A percentile compares a stretch with the other conserved stretches of the same genome.
These are phyloP conservation scores for Spodoptera litura DNA, from an alignment of 1,140 invertebrate species.

Conservation along the genomic window DNA sequence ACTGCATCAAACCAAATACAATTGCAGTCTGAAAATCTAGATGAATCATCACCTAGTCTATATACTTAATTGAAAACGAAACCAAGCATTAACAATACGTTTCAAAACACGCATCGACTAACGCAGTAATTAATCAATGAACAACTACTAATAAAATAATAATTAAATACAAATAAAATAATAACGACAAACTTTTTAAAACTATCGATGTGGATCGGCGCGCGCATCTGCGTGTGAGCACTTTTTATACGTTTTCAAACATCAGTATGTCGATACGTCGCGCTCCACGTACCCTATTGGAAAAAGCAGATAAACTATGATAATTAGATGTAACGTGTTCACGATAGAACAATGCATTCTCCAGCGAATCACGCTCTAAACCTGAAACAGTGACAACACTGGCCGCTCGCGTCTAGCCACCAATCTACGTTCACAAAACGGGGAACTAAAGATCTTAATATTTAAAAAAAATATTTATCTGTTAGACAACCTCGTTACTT, in stretches of 20 bases:
- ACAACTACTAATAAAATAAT: too few species aligned
- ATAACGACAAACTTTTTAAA: slow-evolving; percentile 75
- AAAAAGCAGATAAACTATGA: slow-evolving; percentile 84
- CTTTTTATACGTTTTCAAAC: slow-evolving; percentile 75
- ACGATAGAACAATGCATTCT: slow-evolving; percentile 67
- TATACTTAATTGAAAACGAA: too few species aligned
- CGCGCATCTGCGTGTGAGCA: slow-evolving; percentile 70
- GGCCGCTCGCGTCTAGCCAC: slow-evolving; percentile 59
- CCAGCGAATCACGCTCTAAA: slow-evolving; percentile 60
- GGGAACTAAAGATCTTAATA: slow-evolving; percentile 74
- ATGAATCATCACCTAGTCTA: too few species aligned
- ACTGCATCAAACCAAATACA: too few species aligned
- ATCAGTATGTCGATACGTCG: slow-evolving; percentile 73
- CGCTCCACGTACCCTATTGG: slow-evolving; percentile 80
- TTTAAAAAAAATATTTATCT: slow-evolving; percentile 74
- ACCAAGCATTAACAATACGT: too few species aligned
- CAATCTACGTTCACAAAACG: slow-evolving; percentile 51
- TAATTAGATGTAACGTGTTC: slow-evolving; percentile 80
- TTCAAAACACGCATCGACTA: too few species aligned
- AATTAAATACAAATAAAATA: background rate
- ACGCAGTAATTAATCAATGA: too few species aligned
- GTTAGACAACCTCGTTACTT: slow-evolving; percentile 64
- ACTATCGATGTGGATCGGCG: slow-evolving; percentile 73
- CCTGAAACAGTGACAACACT: slow-evolving; percentile 59
- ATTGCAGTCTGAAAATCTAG: too few species aligned